Percentiles rank a stretch among this genome's conserved stretches.
Conservation (phyloP, 2,113 vertebrate genomes). For the Cochlearius cochlearius region DNA sequence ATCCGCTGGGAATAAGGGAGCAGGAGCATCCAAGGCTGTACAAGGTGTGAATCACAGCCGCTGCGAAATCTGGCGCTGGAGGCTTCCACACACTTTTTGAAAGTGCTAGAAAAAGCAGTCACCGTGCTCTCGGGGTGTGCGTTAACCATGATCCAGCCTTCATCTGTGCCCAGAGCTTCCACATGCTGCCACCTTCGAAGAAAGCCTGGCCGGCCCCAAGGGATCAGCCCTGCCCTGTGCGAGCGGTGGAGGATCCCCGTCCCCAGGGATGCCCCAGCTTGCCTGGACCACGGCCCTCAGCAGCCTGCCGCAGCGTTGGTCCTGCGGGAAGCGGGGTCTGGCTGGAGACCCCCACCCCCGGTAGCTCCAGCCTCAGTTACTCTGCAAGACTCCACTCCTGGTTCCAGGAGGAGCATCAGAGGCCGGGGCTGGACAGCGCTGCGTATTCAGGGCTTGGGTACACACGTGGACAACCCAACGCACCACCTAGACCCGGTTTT, state of each 20-base stretch:
- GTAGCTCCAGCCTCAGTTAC: not conserved
- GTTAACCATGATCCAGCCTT: not conserved
- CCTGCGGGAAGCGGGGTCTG: not conserved
- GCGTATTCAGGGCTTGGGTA: not conserved
- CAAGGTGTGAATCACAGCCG: not conserved
- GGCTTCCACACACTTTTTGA: not conserved
- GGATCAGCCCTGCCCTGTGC: fast-evolving
- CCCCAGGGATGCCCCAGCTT: fast-evolving
- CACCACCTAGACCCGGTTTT: fast-evolving
- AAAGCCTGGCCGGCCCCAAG: not conserved
- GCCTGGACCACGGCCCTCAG: not conserved
- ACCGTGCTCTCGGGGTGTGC: fast-evolving
- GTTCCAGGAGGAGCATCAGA: not conserved
- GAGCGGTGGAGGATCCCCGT: not conserved
- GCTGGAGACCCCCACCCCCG: not conserved
- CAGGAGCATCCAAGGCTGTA: not conserved
- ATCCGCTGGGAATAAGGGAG: not conserved
- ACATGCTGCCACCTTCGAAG: not conserved
- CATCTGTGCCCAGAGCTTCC: not conserved
- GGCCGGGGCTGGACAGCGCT: fast-evolving
- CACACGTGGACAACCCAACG: fast-evolving
- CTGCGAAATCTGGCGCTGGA: not conserved
- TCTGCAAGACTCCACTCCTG: no score
- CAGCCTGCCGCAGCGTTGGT: not conserved
- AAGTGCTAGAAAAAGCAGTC: fast-evolving